Evolutionary conservation across 2,113 vertebrate species (phyloP), one percentile per base, ranked within the genome.

Genomic region (Melierax canorus): DNA sequence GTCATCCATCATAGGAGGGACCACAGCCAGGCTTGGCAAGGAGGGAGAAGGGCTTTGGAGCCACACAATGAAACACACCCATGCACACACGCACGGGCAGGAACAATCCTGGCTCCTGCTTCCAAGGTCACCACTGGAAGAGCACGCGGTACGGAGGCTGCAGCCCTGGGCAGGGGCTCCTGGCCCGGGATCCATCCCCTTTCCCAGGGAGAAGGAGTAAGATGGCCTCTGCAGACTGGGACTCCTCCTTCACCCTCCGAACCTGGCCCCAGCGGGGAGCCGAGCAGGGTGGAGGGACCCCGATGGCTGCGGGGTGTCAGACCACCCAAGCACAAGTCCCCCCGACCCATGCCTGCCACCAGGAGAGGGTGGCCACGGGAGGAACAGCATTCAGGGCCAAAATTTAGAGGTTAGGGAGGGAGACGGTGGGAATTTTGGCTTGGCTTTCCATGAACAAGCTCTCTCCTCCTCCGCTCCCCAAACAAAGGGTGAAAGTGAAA

Each of bases 11-110:
- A 10, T 77, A 76, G 77, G 19, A 34, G 86, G 93, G 88, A 76
- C 7, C 82, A 12, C 20, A 43, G 88, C 92, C 96, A 93, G 88
- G 86, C 95, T 93, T 92, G 93, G 97, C 94, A 88, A 75, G 87
- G 74, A 72, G 27, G 62, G 41, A 68, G 71, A 38, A 88, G 62
- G 51, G 27, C 90, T 85, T 56, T 24, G n/a, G 94, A 96, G 93
- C 30, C 58, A 17, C 56, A 12, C 62, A 5, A 12, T 27, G 66
- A 36, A 80, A 84, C 11, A 29, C 55, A 58, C 36, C 87, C 91
- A 16, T 34, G 80, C 17, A 45, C 34, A 69, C 75, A 46, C 12
- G 62, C 19, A 41, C 0, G 3, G 51, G 60, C 66, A 77, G 66
- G 71, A 64, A 72, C 92, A 92, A 43, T 39, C 79, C 91, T 6